Percentiles rank a stretch among this genome's conserved stretches.
These are phyloP conservation scores for Napeogenes inachia DNA, from an alignment of 2,888 invertebrate species.

Conservation along the genomic window DNA sequence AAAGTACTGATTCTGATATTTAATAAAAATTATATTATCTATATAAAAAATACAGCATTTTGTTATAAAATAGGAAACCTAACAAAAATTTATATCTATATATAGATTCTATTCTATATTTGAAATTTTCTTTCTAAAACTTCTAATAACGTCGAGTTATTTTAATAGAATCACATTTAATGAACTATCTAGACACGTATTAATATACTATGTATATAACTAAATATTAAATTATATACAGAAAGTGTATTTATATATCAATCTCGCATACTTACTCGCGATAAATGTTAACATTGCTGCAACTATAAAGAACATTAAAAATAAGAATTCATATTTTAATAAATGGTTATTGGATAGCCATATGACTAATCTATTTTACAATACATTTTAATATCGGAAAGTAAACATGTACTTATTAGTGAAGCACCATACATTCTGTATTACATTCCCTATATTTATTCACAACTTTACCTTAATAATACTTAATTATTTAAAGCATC, in stretches of 20 bases:
- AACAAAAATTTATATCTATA: background rate
- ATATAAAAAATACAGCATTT: constrained; percentile 6
- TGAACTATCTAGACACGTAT: constrained; percentile 6
- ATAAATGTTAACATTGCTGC: too few species aligned
- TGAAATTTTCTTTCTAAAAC: background rate
- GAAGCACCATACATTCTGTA: constrained; percentile 70
- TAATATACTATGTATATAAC: background rate
- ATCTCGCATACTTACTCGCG: too few species aligned
- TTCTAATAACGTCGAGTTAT: background rate
- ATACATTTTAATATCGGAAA: constrained; percentile 14
- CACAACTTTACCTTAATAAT: constrained; percentile 65
- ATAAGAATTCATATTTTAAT: background rate
- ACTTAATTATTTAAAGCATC: constrained; percentile 67
- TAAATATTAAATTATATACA: background rate
- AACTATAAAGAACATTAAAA: too few species aligned
- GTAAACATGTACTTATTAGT: constrained; percentile 22
- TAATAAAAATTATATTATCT: constrained; percentile 5
- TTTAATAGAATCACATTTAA: constrained; percentile 1
- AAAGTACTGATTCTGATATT: background rate
- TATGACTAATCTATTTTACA: constrained; percentile 14
- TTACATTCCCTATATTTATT: constrained; percentile 55
- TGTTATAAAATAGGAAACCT: constrained; percentile 1
- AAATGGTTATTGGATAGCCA: background rate
- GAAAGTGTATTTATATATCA: background rate
- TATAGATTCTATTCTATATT: background rate